These are phyloP conservation scores for Coptodon bakossiorum DNA, from an alignment of 2,113 vertebrate genomes.

Conservation along the genomic window DNA sequence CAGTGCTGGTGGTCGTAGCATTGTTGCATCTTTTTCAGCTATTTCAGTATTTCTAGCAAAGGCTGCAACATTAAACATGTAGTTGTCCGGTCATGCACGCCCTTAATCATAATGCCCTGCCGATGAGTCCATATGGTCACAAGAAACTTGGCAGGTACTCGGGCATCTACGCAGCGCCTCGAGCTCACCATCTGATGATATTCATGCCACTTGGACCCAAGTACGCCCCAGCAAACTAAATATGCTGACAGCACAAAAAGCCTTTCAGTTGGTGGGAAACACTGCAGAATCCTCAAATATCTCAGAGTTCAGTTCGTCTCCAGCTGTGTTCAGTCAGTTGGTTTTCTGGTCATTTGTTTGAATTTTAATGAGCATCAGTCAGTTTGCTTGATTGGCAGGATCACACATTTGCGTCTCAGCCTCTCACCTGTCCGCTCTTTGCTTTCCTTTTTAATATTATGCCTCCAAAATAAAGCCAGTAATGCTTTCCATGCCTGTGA, in stretches of 20 bases:
- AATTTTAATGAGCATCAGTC: not conserved
- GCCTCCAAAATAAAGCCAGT: not conserved
- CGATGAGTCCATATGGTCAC: not conserved
- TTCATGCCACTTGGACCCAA: not conserved
- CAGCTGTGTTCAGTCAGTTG: no score
- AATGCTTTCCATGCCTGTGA: not conserved
- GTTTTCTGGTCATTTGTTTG: not conserved
- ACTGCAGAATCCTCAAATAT: not conserved
- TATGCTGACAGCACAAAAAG: not conserved
- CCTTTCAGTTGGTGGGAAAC: not conserved
- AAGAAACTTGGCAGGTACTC: not conserved
- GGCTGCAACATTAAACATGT: not conserved
- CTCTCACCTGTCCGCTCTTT: not conserved
- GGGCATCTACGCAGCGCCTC: not conserved
- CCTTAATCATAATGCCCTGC: not conserved
- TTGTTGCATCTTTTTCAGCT: fast-evolving
- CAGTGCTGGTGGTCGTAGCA: fast-evolving
- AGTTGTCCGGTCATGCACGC: fast-evolving
- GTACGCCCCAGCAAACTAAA: fast-evolving
- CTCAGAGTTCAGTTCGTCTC: not conserved
- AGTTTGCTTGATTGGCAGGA: not conserved
- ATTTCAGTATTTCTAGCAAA: not conserved
- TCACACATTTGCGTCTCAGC: not conserved
- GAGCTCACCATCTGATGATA: not conserved
- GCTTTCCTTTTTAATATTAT: not conserved